These are phyloP conservation scores for Leptopterna dolabrata DNA, from an alignment of 2,888 invertebrate species.

Conservation along the genomic window DNA sequence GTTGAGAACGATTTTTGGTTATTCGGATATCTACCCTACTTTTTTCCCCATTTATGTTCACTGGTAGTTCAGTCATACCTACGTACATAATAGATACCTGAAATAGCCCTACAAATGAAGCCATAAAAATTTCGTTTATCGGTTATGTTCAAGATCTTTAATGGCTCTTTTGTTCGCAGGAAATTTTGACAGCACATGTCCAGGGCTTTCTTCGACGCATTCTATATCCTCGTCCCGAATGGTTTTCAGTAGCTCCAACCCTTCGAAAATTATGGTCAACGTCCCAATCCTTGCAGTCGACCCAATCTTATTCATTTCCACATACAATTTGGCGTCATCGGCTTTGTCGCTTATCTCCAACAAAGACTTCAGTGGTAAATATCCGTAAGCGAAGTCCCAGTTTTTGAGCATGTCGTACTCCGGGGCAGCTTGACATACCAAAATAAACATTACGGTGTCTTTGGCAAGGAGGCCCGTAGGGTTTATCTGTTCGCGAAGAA, in stretches of 20 bases:
- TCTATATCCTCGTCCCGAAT: background rate
- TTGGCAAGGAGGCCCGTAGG: constrained; percentile 13
- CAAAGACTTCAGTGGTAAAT: background rate
- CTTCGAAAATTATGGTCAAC: background rate
- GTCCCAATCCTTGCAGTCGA: background rate
- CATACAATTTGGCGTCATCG: background rate
- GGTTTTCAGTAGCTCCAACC: background rate
- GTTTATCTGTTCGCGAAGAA: background rate
- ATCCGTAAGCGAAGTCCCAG: background rate
- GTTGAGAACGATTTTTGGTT: too few relatives aligned
- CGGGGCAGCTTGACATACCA: background rate
- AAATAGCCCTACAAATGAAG: background rate
- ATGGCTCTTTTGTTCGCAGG: background rate
- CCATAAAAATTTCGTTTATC: background rate
- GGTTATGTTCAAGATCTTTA: background rate
- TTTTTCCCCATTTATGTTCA: too few relatives aligned
- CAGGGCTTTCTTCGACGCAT: background rate
- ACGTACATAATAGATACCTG: too few relatives aligned
- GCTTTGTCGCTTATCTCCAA: background rate
- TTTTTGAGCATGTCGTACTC: background rate
- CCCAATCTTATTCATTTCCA: background rate
- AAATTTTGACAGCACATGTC: background rate
- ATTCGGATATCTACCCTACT: too few relatives aligned
- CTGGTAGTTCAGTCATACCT: too few relatives aligned
- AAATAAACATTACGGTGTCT: constrained; percentile 1